phyloP scores from a whole-genome alignment of 2,888 invertebrate genomes.

The Perizoma flavofasciatum region DNA sequence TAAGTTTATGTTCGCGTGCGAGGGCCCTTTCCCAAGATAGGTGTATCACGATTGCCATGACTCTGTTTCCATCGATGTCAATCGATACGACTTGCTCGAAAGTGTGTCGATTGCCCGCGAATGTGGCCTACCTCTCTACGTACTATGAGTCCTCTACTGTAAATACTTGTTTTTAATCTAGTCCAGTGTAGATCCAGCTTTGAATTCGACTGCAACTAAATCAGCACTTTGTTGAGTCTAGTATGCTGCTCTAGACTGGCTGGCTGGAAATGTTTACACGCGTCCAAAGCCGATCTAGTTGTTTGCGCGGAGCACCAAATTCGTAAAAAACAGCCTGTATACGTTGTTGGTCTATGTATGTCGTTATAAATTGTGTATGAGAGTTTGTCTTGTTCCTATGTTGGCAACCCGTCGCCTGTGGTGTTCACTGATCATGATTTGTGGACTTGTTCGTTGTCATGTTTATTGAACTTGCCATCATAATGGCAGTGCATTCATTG shows the following conservation, averaged over 20 bases:
- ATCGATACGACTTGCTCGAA: conserved; percentile 53
- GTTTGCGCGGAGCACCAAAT: no score
- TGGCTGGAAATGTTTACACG: no score
- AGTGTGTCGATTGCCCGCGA: conserved; percentile 51
- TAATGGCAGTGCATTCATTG: conserved; percentile 14
- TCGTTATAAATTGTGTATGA: not conserved
- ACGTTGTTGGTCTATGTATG: no score
- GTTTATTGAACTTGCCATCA: conserved; percentile 19
- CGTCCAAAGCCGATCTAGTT: no score
- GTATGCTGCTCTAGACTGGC: no score
- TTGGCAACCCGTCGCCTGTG: conserved; percentile 8
- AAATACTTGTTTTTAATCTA: conserved; percentile 1
- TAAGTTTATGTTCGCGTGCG: conserved; percentile 22
- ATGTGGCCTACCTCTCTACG: conserved; percentile 24
- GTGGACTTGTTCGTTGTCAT: conserved; percentile 13
- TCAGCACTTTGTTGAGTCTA: no score
- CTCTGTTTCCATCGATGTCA: conserved; percentile 60
- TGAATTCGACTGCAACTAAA: no score
- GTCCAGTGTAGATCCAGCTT: no score
- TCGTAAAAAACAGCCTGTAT: no score
- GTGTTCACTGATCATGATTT: conserved; percentile 14
- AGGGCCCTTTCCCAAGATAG: conserved; percentile 42
- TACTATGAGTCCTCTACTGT: not conserved
- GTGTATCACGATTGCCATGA: conserved; percentile 43
- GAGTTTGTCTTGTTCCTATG: conserved; percentile 12